These are phyloP conservation scores for Crepidodera aurea DNA, from an alignment of 2,888 invertebrate genomes.

Conservation along the genomic window DNA sequence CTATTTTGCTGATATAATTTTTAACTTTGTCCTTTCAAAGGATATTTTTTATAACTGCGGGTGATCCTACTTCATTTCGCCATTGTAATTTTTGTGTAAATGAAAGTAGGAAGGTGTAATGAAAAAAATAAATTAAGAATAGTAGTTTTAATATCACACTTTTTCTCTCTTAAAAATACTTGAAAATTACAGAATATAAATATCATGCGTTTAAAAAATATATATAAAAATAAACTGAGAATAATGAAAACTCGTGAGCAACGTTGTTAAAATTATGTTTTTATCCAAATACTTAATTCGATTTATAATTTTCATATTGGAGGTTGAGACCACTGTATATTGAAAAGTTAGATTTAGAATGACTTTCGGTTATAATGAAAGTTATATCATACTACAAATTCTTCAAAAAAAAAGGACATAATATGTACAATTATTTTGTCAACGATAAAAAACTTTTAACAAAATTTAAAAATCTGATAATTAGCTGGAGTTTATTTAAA, in stretches of 20 bases:
- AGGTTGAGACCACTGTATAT: slow-evolving; percentile 4
- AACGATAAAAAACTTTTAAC: slow-evolving; percentile 1
- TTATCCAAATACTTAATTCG: slow-evolving; percentile 16
- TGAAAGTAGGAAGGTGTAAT: not conserved
- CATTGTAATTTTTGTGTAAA: too few relatives aligned
- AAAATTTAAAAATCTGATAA: not conserved
- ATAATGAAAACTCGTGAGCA: slow-evolving; percentile 26
- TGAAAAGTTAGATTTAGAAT: slow-evolving; percentile 4
- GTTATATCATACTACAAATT: slow-evolving; percentile 13
- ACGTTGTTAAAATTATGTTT: slow-evolving; percentile 14
- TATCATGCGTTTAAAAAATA: slow-evolving; percentile 25
- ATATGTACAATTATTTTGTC: slow-evolving; percentile 12
- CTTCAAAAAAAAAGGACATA: slow-evolving; percentile 1
- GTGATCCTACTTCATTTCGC: too few relatives aligned
- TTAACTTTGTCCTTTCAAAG: too few relatives aligned
- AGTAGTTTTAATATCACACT: slow-evolving; percentile 28
- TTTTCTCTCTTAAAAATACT: slow-evolving; percentile 27
- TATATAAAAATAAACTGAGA: slow-evolving; percentile 28
- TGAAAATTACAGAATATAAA: slow-evolving; percentile 28
- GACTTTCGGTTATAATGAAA: slow-evolving; percentile 18
- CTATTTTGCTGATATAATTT: too few relatives aligned
- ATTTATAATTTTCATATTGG: slow-evolving; percentile 2
- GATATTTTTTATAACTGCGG: too few relatives aligned
- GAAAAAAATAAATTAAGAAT: slow-evolving; percentile 16
- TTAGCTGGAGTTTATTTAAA: not conserved